Percentiles rank a stretch among this genome's conserved stretches.
Evolutionary conservation across 1,140 invertebrate species (phyloP).

Genomic region (Drosophila sucinea): DNA sequence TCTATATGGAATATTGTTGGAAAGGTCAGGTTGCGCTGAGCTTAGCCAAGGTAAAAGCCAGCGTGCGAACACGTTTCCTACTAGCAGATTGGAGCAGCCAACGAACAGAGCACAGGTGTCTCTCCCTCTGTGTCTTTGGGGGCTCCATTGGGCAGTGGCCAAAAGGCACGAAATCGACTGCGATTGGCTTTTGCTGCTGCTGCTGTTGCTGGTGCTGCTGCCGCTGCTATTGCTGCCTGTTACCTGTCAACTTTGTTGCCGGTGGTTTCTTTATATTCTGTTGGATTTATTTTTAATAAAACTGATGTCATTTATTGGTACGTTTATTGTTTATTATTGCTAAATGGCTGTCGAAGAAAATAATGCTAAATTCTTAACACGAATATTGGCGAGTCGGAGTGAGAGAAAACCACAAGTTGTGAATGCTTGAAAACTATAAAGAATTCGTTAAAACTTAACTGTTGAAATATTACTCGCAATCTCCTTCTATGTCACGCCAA

Average conservation of each 20-base stretch:
- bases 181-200: slow-evolving; percentile 54
- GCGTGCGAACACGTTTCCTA: slow-evolving; percentile 73
- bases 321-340: slow-evolving; percentile 65
- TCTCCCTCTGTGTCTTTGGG: slow-evolving; percentile 3
- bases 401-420: no score
- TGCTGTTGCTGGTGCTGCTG: slow-evolving; percentile 23
- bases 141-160: slow-evolving; percentile 26
- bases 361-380: slow-evolving; percentile 14
- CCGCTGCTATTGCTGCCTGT: slow-evolving; percentile 34
- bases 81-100: slow-evolving; percentile 43
- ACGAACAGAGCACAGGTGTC: slow-evolving; percentile 59
- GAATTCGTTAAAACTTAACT: no score
- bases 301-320: slow-evolving; percentile 71
- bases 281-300: slow-evolving; percentile 60
- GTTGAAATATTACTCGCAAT: no score
- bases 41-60: slow-evolving; percentile 22
- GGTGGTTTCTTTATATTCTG: slow-evolving; percentile 25
- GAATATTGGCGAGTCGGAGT: slow-evolving; percentile 1
- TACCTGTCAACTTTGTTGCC: slow-evolving; percentile 38
- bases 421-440: no score
- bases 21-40: slow-evolving; percentile 61
- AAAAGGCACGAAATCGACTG: slow-evolving; percentile 39
- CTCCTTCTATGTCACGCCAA: no score
- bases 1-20: slow-evolving; percentile 37
- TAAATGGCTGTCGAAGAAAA: slow-evolving; percentile 48